phyloP scores from a whole-genome alignment of 2,888 invertebrate species.

The Oscheius sp. region DNA sequence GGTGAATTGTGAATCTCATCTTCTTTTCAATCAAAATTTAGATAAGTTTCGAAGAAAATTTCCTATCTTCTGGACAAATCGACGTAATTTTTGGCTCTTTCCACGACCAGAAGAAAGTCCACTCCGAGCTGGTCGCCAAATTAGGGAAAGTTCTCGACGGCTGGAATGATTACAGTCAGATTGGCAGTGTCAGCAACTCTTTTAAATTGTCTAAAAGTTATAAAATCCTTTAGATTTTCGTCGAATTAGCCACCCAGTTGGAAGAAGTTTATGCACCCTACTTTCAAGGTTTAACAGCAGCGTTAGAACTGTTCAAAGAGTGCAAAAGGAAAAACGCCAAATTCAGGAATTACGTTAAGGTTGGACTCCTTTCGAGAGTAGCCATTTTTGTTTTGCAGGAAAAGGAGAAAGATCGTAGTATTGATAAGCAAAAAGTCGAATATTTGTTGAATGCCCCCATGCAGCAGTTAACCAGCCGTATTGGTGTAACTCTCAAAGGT shows the following conservation, averaged over 20 bases:
- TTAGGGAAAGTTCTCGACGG: slow-evolving; percentile 26
- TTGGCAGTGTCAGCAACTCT: slow-evolving; percentile 24
- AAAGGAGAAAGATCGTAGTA: slow-evolving; percentile 28
- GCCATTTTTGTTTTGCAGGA: not conserved
- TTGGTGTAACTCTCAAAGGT: slow-evolving; percentile 30
- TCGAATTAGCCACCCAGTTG: slow-evolving; percentile 11
- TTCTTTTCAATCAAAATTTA: not conserved
- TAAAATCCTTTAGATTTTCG: slow-evolving; percentile 26
- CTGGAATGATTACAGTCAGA: slow-evolving; percentile 30
- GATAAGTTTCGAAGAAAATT: slow-evolving; percentile 28
- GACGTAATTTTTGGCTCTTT: slow-evolving; percentile 28
- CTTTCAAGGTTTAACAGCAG: slow-evolving; percentile 24
- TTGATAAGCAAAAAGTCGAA: slow-evolving; percentile 32
- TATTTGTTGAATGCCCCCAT: slow-evolving; percentile 27
- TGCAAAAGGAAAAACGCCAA: slow-evolving; percentile 17
- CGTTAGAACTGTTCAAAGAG: slow-evolving; percentile 28
- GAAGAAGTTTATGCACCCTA: slow-evolving; percentile 24
- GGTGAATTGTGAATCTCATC: not conserved
- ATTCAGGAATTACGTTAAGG: slow-evolving; percentile 19
- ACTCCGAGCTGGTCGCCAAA: slow-evolving; percentile 23
- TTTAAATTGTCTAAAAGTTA: not conserved
- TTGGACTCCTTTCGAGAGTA: not conserved
- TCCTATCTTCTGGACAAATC: not conserved
- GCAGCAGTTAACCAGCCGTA: slow-evolving; percentile 29
- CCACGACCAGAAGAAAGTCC: slow-evolving; percentile 9